Conservation (phyloP, 2,113 vertebrate species). For the Laterallus jamaicensis region DNA sequence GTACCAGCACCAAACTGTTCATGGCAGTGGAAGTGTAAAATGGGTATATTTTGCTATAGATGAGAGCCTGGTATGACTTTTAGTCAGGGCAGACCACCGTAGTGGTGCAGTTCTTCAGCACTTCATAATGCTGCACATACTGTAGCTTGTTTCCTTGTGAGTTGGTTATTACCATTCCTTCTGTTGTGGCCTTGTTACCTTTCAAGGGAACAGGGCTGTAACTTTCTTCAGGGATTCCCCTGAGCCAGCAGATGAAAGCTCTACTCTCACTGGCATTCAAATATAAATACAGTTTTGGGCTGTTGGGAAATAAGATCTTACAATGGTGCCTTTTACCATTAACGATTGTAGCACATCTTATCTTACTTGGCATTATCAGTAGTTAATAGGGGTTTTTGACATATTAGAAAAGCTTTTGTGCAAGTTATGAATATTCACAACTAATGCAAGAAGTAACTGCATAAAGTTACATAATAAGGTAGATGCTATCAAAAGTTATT, state of each 20-base stretch:
- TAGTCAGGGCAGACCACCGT: not conserved
- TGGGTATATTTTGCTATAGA: not conserved
- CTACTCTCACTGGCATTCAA: not conserved
- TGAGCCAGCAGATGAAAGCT: not conserved
- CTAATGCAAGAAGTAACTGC: not conserved
- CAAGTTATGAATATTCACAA: not conserved
- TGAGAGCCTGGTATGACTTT: not conserved
- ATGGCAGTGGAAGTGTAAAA: not conserved
- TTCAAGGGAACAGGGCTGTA: not conserved
- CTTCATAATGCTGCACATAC: not conserved
- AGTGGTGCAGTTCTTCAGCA: not conserved
- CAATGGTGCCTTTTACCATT: fast-evolving
- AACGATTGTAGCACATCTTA: not conserved
- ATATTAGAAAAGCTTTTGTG: not conserved
- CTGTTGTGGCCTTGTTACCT: not conserved
- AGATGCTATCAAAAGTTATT: not conserved
- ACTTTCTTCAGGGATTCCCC: not conserved
- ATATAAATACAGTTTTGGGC: not conserved
- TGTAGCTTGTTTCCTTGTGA: not conserved
- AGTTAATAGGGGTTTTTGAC: not conserved
- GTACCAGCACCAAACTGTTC: not conserved
- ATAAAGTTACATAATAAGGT: not conserved
- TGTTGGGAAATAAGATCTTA: not conserved
- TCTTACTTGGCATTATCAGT: not conserved
- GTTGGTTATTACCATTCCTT: not conserved